Base-by-base conservation (phyloP, 2,113 vertebrate genomes). In the Muntiacus reevesi region DNA sequence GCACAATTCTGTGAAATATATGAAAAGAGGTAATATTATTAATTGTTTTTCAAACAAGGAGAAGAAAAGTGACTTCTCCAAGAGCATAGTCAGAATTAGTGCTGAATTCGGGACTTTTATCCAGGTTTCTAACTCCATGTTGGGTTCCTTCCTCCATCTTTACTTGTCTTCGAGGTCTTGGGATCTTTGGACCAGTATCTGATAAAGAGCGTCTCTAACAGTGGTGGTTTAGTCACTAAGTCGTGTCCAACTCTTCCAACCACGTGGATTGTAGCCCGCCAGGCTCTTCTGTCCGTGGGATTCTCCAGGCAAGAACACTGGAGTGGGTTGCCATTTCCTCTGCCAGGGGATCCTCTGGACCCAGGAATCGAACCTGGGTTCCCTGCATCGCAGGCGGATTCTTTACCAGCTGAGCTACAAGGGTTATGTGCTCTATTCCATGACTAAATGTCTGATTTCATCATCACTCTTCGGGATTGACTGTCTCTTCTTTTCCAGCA, bases 301-400 rank as follows among this genome's bases (percentile, higher is more conserved):
- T n/a, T 67, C n/a, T 2, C 64, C 17, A 67, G 33, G 64, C 16
- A 36, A 36, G 33, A 67, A 36, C 21, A 10, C 17, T 67, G 64
- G 64, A 67, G 64, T 11, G 64, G 33, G 17, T 36, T 67, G 33
- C 64, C 21, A 36, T 67, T 67, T 36, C 64, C 33, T 67, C 10
- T 8, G 10, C 64, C 17, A 67, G 64, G 4, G 33, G 17, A 67
- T 11, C 64, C 36, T 67, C 64, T 0, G 1, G 64, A 67, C 33
- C 16, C 64, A 67, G 33, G 4, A 67, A 67, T 10, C 4, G 2
- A 67, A 21, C 33, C 33, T 1, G 0, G 1, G 33, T 19, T 0
- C n/a, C 2, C 17, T 36, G 16, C 64, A 19, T 67, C 17, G 8
- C 64, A 67, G 64, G 64, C 0, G 0, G 64, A 67, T 36, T 67